Base-by-base conservation (phyloP, 1,140 invertebrate species). In the Neodiprion fabricii region DNA sequence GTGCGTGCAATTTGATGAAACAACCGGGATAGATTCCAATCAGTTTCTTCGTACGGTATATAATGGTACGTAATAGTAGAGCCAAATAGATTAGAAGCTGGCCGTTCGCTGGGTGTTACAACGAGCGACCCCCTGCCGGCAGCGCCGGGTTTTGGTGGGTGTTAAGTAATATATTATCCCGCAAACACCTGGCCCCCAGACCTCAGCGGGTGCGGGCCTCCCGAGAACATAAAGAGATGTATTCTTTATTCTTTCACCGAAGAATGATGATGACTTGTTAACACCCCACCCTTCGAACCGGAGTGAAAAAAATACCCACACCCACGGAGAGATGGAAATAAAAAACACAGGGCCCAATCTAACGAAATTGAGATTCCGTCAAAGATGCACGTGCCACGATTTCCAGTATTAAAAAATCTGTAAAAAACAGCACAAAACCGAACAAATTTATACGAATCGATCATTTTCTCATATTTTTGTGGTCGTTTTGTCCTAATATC, bases 81-180 rank as follows among this genome's bases (percentile, higher is more conserved):
- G 11, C 53, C 53, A 61, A 61, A 61, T 61, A 61, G 53, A 61
- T 61, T 61, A 61, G 53, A 9, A 5, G 53, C 11, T 61, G 53
- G 53, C 3, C 53, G 53, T 14, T 61, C 53, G n/a, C 53, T 61
- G 9, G 53, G 53, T 61, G 53, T 61, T 61, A 61, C 53, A 61
- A 61, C 53, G 53, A 9, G 53, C 11, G 53, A 61, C 53, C 53
- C 53, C 53, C 53, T 61, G 53, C 53, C 53, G 53, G 11, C 53
- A 61, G 53, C 11, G n/a, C 53, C n/a, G 11, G n/a, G 80, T 84
- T 83, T 80, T 73, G 78, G 83, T 79, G 79, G 81, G 82, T 84
- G 82, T 85, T 85, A 84, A 84, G 82, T 85, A 85, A 85, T 85
- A 85, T 79, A 84, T 85, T 84, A 85, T 81, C 76, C 65, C 76